Evolutionary conservation across 2,888 invertebrate species (phyloP), one percentile per base, ranked within the genome.

Genomic region (Endotricha flammealis): DNA sequence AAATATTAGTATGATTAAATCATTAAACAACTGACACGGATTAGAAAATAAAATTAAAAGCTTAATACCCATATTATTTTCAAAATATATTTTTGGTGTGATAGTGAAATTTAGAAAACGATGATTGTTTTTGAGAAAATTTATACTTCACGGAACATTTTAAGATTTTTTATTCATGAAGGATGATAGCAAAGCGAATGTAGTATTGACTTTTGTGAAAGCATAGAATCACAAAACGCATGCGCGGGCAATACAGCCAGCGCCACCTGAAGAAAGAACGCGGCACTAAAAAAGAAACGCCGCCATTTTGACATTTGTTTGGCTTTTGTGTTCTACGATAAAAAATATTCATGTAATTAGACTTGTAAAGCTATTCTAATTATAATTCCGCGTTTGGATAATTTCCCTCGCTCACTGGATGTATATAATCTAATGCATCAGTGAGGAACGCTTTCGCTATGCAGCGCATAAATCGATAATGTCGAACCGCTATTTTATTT

Each of bases 241-340:
- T 82, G 83, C 82, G 82, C 69, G 44, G 38, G 30, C 34, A 9
- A 4, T 35, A 16, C 6, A 6, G 32, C 50, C 37, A 58, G 64
- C 80, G 81, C 80, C 82, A 70, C 76, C 81, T 82, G 58, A 57
- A 64, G 60, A 55, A 53, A 55, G 64, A 61, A 37, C 22, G 36
- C 23, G 50, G 39, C 60, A 59, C 38, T 52, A 53, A 42, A 66
- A 57, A 67, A 62, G 64, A 71, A 64, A 67, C 77, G 85, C 86
- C 86, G 87, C 87, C 87, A 87, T 87, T 86, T 87, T 87, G 83
- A 87, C 86, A 83, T 85, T 87, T 87, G 86, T 83, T 86, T 83
- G 75, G 85, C 83, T 85, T 72, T 86, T 86, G 83, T 83, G 77
- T 85, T 76, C 64, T 57, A 50, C 59, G 56, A 51, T 65, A 44